Evolutionary conservation across 1,140 invertebrate species (phyloP).

Genomic region (Drosophila fuyamai): DNA sequence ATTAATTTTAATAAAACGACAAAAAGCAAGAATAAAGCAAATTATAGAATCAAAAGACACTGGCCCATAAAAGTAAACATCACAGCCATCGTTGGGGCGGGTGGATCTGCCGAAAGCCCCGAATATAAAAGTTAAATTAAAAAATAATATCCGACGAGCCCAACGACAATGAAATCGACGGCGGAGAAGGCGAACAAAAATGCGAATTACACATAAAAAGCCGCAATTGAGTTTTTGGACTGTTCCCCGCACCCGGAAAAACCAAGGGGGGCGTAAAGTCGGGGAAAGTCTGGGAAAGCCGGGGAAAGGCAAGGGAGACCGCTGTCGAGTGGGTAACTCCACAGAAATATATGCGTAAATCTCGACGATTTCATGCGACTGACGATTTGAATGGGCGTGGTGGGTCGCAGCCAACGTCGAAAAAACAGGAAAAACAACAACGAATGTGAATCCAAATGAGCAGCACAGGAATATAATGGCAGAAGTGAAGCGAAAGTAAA

Average conservation of each 20-base stretch:
- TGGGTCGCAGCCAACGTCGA: slow-evolving; percentile 10
- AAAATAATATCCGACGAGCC: slow-evolving; percentile 73
- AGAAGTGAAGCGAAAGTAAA: slow-evolving; percentile 44
- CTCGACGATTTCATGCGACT: slow-evolving; percentile 69
- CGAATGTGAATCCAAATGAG: slow-evolving; percentile 64
- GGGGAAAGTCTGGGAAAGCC: background rate
- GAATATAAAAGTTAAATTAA: slow-evolving; percentile 81
- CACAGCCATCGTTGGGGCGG: background rate
- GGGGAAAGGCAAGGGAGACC: background rate
- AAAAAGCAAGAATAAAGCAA: slow-evolving; percentile 58
- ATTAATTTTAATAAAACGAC: slow-evolving; percentile 76
- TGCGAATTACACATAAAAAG: slow-evolving; percentile 80
- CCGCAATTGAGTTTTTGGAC: slow-evolving; percentile 80
- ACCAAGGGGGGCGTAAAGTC: background rate
- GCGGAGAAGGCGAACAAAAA: slow-evolving; percentile 49
- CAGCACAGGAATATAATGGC: slow-evolving; percentile 28
- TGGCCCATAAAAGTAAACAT: slow-evolving; percentile 70
- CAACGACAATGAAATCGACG: slow-evolving; percentile 36
- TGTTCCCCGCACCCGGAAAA: slow-evolving; percentile 18
- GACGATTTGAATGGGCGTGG: slow-evolving; percentile 45
- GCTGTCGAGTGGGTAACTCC: slow-evolving; percentile 27
- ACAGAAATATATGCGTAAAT: slow-evolving; percentile 74
- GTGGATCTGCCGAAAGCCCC: slow-evolving; percentile 54
- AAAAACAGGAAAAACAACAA: slow-evolving; percentile 14
- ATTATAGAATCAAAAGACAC: slow-evolving; percentile 65